These are phyloP conservation scores for Knipowitschia caucasica DNA, from an alignment of 2,797 vertebrate species.

Conservation along the genomic window DNA sequence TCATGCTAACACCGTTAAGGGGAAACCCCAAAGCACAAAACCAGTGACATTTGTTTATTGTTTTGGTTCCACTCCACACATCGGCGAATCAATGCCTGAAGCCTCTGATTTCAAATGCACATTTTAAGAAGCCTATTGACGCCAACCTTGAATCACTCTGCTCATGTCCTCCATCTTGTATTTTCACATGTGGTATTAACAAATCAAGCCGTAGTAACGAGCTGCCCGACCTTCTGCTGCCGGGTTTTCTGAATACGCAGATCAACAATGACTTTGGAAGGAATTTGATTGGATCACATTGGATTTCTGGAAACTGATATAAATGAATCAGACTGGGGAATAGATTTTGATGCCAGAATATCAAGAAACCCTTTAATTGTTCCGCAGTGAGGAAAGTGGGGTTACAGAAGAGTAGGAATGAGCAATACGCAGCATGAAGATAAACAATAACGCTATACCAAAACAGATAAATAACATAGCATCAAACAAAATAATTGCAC, in stretches of 20 bases:
- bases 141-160: constrained; percentile 4
- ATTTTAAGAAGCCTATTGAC: constrained; percentile 18
- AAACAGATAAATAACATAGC: too few species aligned
- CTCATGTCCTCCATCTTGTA: neutral
- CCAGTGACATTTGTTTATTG: neutral
- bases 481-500: too few species aligned
- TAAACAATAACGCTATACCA: too few species aligned
- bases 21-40: neutral
- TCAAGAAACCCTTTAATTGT: too few species aligned
- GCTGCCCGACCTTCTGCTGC: neutral
- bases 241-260: neutral
- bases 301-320: too few species aligned
- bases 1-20: neutral
- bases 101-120: constrained; percentile 13
- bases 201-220: neutral
- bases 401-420: too few species aligned
- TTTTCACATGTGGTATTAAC: neutral
- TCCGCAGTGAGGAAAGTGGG: too few species aligned
- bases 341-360: too few species aligned
- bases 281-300: neutral
- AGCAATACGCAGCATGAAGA: too few species aligned
- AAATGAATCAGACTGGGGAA: neutral
- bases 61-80: constrained; percentile 2
- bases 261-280: neutral
- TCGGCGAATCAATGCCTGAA: constrained; percentile 1